phyloP scores from a whole-genome alignment of 2,113 vertebrate species.

The Lucifuga dentata region DNA sequence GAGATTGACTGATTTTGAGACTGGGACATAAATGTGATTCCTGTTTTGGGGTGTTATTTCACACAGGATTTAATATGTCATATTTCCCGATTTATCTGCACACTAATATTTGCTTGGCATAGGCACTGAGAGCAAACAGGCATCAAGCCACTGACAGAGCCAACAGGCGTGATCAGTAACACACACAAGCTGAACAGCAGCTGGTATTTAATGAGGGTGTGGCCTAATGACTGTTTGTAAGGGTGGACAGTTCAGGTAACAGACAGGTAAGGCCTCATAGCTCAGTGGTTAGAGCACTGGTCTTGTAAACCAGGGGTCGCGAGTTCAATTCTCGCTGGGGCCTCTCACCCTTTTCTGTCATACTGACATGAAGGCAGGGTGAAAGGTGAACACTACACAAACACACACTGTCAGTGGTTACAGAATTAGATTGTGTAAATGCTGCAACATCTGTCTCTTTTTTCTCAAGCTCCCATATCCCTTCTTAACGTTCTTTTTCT shows the following conservation, averaged over 20 bases:
- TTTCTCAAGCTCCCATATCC: not conserved
- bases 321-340: conserved; percentile 79
- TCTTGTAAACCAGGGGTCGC: conserved; percentile 79
- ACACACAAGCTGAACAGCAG: no score
- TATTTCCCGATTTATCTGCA: no score
- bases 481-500: not conserved
- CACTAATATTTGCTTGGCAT: no score
- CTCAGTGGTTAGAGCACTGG: conserved; percentile 80
- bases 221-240: not conserved
- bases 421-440: not conserved
- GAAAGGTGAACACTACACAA: conserved; percentile 7
- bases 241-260: rapidly evolving
- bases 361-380: rapidly evolving
- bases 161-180: no score
- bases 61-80: no score
- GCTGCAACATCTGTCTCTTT: not conserved
- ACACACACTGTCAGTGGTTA: not conserved
- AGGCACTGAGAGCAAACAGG: no score
- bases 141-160: no score
- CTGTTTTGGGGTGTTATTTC: no score
- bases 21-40: no score
- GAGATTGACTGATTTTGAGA: no score
- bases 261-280: conserved; percentile 42
- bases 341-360: conserved; percentile 3
- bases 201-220: conserved; percentile 14